A percentile compares a stretch with the other conserved stretches of the same genome.
Conservation (phyloP, 1,140 invertebrate species). For the Myzus persicae region DNA sequence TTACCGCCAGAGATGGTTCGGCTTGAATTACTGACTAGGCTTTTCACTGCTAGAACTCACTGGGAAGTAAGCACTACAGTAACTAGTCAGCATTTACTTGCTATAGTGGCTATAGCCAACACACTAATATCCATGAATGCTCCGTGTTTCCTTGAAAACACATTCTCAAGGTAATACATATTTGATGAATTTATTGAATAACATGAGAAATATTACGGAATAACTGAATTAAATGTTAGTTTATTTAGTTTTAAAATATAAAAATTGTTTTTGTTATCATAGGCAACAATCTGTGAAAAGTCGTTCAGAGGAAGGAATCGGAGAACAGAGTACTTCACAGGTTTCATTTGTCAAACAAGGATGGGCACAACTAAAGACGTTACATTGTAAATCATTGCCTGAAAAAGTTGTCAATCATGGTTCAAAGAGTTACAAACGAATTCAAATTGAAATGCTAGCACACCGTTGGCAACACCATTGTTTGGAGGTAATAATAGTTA, state of each 20-base stretch:
- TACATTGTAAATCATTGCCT: constrained; percentile 95
- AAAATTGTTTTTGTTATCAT: background rate
- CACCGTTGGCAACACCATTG: constrained; percentile 98
- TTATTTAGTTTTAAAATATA: background rate
- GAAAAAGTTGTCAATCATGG: constrained; percentile 81
- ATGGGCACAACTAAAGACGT: constrained; percentile 93
- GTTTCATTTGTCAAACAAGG: constrained; percentile 94
- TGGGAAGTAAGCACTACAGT: constrained; percentile 95
- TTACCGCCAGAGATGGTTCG: constrained; percentile 78
- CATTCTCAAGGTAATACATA: constrained; percentile 44
- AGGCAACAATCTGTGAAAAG: constrained; percentile 65
- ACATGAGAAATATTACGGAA: background rate
- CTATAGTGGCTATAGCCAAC: constrained; percentile 93
- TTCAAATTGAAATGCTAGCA: constrained; percentile 96
- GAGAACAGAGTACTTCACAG: constrained; percentile 82
- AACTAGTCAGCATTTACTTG: constrained; percentile 94
- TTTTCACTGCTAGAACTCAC: constrained; percentile 86
- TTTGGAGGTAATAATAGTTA: constrained; percentile 74
- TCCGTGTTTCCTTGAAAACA: constrained; percentile 48
- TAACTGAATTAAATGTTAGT: background rate
- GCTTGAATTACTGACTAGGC: constrained; percentile 79
- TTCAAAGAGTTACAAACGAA: constrained; percentile 84
- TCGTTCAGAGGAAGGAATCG: constrained; percentile 79
- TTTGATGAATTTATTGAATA: background rate
- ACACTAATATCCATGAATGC: constrained; percentile 96